Conservation (phyloP, 1,140 invertebrate genomes). For the Aphidius ervi region DNA sequence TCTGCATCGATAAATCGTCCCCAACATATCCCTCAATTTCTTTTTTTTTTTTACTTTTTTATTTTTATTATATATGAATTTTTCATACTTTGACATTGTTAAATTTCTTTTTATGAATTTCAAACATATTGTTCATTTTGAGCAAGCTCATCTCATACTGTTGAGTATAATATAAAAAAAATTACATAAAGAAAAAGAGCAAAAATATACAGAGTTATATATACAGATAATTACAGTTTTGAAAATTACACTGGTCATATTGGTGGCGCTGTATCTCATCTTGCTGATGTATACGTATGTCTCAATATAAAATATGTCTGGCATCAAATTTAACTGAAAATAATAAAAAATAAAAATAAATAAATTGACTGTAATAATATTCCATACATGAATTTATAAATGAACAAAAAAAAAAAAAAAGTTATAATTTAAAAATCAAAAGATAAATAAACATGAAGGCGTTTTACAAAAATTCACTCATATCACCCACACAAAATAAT, state of each 20-base stretch:
- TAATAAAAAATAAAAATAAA: neutral
- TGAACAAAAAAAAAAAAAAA: too few species aligned
- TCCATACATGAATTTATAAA: too few species aligned
- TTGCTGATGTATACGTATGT: neutral
- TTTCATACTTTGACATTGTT: neutral
- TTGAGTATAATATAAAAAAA: neutral
- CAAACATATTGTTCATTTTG: neutral
- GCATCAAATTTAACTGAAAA: neutral
- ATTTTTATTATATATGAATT: conserved; percentile 18
- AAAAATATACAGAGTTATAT: neutral
- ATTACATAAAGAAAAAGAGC: neutral
- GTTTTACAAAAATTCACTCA: too few species aligned
- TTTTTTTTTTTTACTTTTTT: conserved; percentile 6
- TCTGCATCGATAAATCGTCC: conserved; percentile 37
- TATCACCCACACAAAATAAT: too few species aligned
- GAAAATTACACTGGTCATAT: conserved; percentile 5
- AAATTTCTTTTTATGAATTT: too few species aligned
- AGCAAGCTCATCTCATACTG: neutral
- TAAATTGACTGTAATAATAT: neutral
- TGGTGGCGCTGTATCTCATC: neutral
- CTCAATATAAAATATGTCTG: conserved; percentile 14
- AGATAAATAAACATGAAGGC: too few species aligned
- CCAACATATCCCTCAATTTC: conserved; percentile 9
- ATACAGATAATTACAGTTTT: conserved; percentile 1
- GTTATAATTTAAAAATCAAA: too few species aligned